Evolutionary conservation across 2,888 invertebrate species (phyloP).

Genomic region (Salpingus planirostris): DNA sequence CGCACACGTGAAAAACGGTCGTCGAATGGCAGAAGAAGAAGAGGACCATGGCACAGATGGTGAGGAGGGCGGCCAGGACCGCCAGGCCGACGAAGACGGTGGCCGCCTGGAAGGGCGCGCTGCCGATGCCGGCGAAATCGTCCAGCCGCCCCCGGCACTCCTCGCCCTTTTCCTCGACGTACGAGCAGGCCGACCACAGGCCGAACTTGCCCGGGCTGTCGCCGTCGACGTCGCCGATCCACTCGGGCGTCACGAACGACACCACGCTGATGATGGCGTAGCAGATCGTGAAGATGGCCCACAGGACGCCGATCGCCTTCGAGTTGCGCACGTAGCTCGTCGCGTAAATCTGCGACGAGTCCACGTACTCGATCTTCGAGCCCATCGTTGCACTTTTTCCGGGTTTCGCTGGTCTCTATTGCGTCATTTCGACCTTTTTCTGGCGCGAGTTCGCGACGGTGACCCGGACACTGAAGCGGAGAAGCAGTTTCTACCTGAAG

Average conservation of each 20-base stretch:
- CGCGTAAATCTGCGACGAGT: slow-evolving; percentile 82
- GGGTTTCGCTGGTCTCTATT: no score
- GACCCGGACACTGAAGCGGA: no score
- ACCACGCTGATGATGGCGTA: slow-evolving; percentile 93
- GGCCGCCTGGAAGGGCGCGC: slow-evolving; percentile 74
- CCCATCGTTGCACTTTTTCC: no score
- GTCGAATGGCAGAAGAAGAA: slow-evolving; percentile 91
- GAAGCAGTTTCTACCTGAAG: no score
- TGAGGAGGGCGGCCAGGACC: slow-evolving; percentile 74
- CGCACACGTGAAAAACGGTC: slow-evolving; percentile 88
- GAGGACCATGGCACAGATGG: slow-evolving; percentile 80
- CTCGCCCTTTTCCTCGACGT: slow-evolving; percentile 66
- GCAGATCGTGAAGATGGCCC: slow-evolving; percentile 97
- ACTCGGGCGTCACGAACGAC: slow-evolving; percentile 87
- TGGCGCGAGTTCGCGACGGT: no score
- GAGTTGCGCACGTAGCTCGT: slow-evolving; percentile 87
- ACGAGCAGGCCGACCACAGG: slow-evolving; percentile 84
- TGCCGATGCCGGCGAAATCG: slow-evolving; percentile 68
- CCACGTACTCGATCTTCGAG: slow-evolving; percentile 87
- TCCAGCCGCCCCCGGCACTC: slow-evolving; percentile 79
- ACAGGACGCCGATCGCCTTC: slow-evolving; percentile 91
- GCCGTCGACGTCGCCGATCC: slow-evolving; percentile 71
- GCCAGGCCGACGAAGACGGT: slow-evolving; percentile 84
- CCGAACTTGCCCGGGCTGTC: slow-evolving; percentile 89
- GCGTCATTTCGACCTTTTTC: no score